Evolutionary conservation across 2,797 vertebrate genomes (phyloP).

Genomic region (Chelon auratus): DNA sequence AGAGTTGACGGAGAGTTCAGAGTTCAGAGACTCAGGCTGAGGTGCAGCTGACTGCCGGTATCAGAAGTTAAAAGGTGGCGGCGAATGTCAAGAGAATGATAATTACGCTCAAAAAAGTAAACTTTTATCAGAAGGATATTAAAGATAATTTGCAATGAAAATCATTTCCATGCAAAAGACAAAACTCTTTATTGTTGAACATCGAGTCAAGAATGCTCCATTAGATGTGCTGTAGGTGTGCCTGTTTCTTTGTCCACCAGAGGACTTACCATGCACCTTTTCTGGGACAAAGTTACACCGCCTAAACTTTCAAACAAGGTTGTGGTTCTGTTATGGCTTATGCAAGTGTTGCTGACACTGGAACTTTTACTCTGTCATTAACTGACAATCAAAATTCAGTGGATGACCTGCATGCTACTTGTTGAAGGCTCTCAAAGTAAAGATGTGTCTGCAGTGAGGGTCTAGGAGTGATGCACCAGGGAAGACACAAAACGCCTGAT

Average conservation of each 20-base stretch:
- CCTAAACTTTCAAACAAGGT: neutral
- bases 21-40: too few species aligned
- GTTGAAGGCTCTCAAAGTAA: neutral
- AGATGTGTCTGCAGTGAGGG: neutral
- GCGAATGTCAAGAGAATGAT: neutral
- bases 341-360: neutral
- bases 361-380: neutral
- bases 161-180: neutral
- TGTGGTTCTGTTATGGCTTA: neutral
- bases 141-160: neutral
- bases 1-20: neutral
- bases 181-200: neutral
- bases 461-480: neutral
- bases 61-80: neutral
- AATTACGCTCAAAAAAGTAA: neutral
- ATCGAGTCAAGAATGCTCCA: neutral
- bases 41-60: neutral
- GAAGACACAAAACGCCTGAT: slow-evolving; percentile 1
- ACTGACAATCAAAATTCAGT: neutral
- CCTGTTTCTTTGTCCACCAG: neutral
- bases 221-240: neutral
- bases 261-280: neutral
- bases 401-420: neutral
- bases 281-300: neutral
- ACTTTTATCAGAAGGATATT: too few species aligned